phyloP scores from a whole-genome alignment of 2,797 vertebrate species.

The Salmo trutta region DNA sequence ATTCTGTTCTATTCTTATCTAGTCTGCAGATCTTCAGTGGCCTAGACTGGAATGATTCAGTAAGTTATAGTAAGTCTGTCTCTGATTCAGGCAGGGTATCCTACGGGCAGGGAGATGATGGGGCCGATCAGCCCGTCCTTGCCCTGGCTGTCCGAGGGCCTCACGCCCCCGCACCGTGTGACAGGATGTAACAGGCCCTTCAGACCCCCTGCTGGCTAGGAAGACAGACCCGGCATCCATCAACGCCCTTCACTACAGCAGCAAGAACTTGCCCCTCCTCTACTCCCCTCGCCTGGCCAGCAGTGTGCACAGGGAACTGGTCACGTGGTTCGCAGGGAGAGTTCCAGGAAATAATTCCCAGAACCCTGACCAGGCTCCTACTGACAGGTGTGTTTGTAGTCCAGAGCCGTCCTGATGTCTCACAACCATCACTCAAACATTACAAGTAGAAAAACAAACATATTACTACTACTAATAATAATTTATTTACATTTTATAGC shows the following conservation, averaged over 20 bases:
- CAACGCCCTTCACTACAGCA: slow-evolving; percentile 34
- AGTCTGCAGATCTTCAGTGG: neutral
- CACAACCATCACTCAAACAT: neutral
- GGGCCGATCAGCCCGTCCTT: slow-evolving; percentile 48
- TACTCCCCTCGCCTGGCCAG: slow-evolving; percentile 40
- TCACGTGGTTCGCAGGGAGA: slow-evolving; percentile 79
- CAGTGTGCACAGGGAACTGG: slow-evolving; percentile 64
- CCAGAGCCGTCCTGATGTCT: neutral
- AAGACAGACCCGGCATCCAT: slow-evolving; percentile 34
- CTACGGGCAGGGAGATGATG: slow-evolving; percentile 20
- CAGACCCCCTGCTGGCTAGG: slow-evolving; percentile 46
- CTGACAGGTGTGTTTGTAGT: slow-evolving; percentile 32
- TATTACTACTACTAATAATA: neutral
- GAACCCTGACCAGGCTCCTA: neutral
- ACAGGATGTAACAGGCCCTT: slow-evolving; percentile 55
- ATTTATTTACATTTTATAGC: too few relatives aligned
- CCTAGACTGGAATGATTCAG: neutral
- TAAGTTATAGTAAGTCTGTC: slow-evolving; percentile 26
- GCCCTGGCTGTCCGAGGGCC: slow-evolving; percentile 65
- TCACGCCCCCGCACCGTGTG: slow-evolving; percentile 52
- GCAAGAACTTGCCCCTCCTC: slow-evolving; percentile 36
- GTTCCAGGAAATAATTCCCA: slow-evolving; percentile 28
- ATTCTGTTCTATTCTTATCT: slow-evolving; percentile 2
- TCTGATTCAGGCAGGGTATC: slow-evolving; percentile 53
- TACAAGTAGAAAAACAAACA: neutral